A percentile compares a stretch with the other conserved stretches of the same genome.
phyloP scores from a whole-genome alignment of 2,888 invertebrate species.

The Drosophila kanekoi region DNA sequence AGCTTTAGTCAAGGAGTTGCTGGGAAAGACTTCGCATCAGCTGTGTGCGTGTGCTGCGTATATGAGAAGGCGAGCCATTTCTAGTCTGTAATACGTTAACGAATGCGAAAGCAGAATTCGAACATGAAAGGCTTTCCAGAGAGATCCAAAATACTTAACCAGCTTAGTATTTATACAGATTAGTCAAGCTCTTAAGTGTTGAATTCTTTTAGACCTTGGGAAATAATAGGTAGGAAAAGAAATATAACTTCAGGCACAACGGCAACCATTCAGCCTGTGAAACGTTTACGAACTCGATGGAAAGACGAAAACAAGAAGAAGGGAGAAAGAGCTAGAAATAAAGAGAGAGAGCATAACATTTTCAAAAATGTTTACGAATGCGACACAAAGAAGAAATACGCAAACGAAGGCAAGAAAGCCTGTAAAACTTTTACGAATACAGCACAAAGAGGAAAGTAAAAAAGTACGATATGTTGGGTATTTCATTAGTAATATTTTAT shows the following conservation, averaged over 20 bases:
- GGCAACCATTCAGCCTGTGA: background rate
- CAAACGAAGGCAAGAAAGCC: background rate
- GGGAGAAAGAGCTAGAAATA: background rate
- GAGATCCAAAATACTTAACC: too few species aligned
- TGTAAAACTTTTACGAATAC: background rate
- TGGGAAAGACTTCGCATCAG: too few species aligned
- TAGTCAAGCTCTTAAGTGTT: too few species aligned
- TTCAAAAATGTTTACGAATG: background rate
- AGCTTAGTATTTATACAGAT: too few species aligned
- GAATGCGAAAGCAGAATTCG: too few species aligned
- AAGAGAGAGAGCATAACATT: background rate
- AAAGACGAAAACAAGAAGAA: background rate
- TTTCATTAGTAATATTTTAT: conserved; percentile 41
- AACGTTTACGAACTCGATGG: background rate
- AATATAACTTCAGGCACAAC: background rate
- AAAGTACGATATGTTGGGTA: background rate
- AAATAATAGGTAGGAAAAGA: too few species aligned
- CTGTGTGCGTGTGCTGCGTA: too few species aligned
- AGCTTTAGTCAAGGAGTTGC: too few species aligned
- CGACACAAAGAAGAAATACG: background rate
- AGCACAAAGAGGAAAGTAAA: background rate
- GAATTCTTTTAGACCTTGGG: too few species aligned
- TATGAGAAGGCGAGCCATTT: too few species aligned
- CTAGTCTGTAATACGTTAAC: background rate
- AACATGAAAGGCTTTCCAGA: too few species aligned